Conservation (phyloP, 2,797 vertebrate species). For the Phalloptychus januarius region DNA sequence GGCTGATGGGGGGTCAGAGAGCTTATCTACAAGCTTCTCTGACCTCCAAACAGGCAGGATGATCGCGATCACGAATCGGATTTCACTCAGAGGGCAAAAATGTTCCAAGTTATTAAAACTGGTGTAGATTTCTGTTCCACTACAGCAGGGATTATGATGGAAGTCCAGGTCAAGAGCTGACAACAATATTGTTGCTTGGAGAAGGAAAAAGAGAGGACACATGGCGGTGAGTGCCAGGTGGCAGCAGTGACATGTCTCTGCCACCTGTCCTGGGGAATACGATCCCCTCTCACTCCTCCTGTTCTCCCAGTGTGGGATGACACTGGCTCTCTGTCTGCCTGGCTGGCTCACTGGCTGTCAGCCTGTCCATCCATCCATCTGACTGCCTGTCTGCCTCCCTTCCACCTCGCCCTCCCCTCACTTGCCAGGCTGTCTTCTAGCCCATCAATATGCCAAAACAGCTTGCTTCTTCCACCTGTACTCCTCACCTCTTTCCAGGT, state of each 20-base stretch:
- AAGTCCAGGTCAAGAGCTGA: conserved; percentile 68
- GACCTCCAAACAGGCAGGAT: conserved; percentile 27
- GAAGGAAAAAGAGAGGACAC: conserved; percentile 49
- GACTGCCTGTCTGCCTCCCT: conserved; percentile 64
- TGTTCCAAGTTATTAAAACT: conserved; percentile 43
- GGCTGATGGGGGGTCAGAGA: conserved; percentile 42
- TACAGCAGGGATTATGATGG: conserved; percentile 45
- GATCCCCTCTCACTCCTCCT: conserved; percentile 71
- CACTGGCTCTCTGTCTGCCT: conserved; percentile 65
- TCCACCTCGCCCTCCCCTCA: conserved; percentile 45
- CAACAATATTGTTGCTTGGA: conserved; percentile 63
- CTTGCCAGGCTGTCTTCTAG: conserved; percentile 47
- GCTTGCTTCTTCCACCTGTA: conserved; percentile 49
- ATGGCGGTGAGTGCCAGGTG: conserved; percentile 68
- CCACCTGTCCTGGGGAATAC: conserved; percentile 79
- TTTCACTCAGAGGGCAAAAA: conserved; percentile 5
- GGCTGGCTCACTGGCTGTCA: conserved; percentile 63
- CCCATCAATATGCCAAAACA: conserved; percentile 45
- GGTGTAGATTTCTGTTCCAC: conserved; percentile 24
- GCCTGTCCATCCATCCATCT: conserved; percentile 70
- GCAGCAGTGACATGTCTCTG: conserved; percentile 72
- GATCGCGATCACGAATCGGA: conserved; percentile 34
- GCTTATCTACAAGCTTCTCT: conserved; percentile 50
- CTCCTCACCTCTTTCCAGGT: conserved; percentile 31
- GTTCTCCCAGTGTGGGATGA: conserved; percentile 68